Base-by-base conservation (phyloP, 2,113 vertebrate species). In the Paraplagusia blochii region DNA sequence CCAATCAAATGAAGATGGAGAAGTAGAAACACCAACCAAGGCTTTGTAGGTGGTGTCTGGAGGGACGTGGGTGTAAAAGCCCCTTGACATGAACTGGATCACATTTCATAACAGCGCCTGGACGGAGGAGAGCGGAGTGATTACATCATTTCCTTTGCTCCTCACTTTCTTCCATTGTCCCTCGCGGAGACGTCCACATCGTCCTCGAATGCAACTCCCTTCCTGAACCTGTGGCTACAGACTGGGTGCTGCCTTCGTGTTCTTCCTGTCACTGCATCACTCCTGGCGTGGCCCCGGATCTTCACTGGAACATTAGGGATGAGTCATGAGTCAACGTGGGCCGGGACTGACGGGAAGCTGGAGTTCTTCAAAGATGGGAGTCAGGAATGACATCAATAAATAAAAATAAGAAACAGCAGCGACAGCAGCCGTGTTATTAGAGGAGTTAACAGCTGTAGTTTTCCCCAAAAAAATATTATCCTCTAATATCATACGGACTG, bases 151-250 rank as follows among this genome's bases (percentile, higher is more conserved):
- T 85, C 85, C 80, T 68, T 29, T 66, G 48, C 60, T 39, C 15
- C 15, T 29, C 47, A 76, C 69, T 74, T 80, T 85, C 69, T 57
- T 49, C 77, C 47, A 77, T 79, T 81, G 72, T 77, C 57, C 33
- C 47, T 61, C 66, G 47, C n/a, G 43, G 72, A 1, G 63, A 33
- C 38, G 51, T 53, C 79, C 82, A 86, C 65, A 64, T 57, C 33
- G 63, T 62, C 69, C 65, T 63, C 60, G 47, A 13, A 54, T 44
- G 55, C 69, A 54, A 76, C 76, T 83, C 80, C 82, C 78, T 83
- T 85, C 82, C 85, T 85, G 77, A 60, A 53, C 64, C 17, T 18
- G 14, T 57, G 52, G 15, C 55, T 16, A 1, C 66, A 56, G 2
- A 18, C 54, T 54, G 40, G 9, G 45, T 47, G 49, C 57, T n/a